Evolutionary conservation across 2,113 vertebrate species (phyloP).

Genomic region (Phalacrocorax carbo): DNA sequence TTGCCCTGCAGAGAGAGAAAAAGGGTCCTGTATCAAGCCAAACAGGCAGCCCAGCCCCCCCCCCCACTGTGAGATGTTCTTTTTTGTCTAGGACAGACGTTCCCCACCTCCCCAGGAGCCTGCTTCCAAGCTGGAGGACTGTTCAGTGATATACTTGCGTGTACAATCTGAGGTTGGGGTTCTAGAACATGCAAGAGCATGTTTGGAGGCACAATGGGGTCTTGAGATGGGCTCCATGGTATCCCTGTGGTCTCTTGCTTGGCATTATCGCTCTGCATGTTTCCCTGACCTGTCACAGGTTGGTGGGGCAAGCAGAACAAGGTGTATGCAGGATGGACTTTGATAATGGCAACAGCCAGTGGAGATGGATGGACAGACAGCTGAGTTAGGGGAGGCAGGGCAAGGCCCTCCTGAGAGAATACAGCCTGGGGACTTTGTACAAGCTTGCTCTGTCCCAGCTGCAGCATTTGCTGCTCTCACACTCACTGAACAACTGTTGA

Average conservation of each 20-base stretch:
- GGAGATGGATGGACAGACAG: background rate
- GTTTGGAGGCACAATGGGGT: background rate
- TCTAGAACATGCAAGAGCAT: background rate
- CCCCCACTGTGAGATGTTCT: background rate
- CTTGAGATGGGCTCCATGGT: background rate
- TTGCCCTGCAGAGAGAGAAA: conserved; percentile 80
- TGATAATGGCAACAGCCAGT: background rate
- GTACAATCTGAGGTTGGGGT: background rate
- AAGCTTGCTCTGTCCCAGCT: background rate
- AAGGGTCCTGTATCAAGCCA: background rate
- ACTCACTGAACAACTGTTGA: conserved; percentile 92
- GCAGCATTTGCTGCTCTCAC: background rate
- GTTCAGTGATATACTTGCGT: background rate
- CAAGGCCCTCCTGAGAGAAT: background rate
- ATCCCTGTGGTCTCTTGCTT: background rate
- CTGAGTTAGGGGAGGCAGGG: background rate
- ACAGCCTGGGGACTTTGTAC: fast-evolving
- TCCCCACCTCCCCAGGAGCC: background rate
- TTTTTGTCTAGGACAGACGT: background rate
- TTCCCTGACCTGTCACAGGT: background rate
- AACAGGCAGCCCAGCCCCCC: background rate
- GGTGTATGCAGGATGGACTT: fast-evolving
- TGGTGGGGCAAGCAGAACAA: background rate
- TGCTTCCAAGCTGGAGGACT: background rate
- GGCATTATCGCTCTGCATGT: background rate